Base-by-base conservation (phyloP, 2,888 invertebrate species). In the Pterostichus niger region DNA sequence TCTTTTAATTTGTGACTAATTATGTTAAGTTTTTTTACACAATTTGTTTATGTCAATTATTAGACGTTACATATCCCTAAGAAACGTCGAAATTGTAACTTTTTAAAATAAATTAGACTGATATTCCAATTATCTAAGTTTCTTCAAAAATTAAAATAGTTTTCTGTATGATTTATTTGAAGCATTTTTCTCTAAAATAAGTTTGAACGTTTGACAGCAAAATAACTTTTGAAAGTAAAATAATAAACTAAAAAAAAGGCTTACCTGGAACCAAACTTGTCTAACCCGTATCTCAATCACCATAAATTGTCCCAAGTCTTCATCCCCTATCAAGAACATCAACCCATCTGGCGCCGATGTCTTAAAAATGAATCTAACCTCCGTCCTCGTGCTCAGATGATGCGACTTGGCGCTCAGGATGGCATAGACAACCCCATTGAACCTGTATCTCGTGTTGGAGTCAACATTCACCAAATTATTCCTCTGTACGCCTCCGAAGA, bases 371-470 rank as follows among this genome's bases (percentile, higher is more conserved):
- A 99, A 91, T 46, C 94, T 92, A 33, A 99, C 93, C 83, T 93
- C 92, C 78, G 94, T 94, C 85, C 93, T 92, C 0, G 90, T 88
- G 84, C 90, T 90, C 59, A 94, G 91, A 17, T 92, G 91, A 86
- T 93, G 93, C 0, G 92, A 90, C 11, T 92, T 90, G 0, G 94
- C 93, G 71, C 94, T 93, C 84, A 98, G 90, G 0, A 95, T 94
- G 0, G 96, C 95, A 89, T 96, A 98, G 0, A 98, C 97, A 77
- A 95, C 94, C 0, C 98, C 98, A 88, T 97, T 96, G 89, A 99
- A 98, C 10, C 97, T 91, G 86, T 94, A 94, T 31, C 97, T 97
- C 0, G 95, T 96, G 5, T 93, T 94, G 0, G 94, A 93, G 77
- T 93, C 91, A 0, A 94, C 92, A 52, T 94, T 93, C 0, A 94